Evolutionary conservation across 1,140 invertebrate species (phyloP), one percentile per base, ranked within the genome.

Genomic region (Drosophila mauritiana): DNA sequence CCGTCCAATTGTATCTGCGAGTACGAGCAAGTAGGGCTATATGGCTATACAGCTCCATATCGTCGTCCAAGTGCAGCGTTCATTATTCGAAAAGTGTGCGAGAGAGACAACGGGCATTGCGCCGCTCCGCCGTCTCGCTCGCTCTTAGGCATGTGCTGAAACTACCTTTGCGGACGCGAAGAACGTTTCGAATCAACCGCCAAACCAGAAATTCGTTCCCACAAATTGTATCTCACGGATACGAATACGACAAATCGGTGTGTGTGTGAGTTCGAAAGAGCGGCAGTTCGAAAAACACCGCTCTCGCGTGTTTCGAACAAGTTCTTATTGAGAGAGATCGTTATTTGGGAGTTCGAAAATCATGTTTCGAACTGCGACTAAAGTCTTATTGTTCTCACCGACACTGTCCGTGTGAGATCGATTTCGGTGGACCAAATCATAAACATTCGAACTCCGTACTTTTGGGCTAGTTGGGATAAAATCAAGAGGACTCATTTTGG

Each of bases 1-100:
- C 81, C 74, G 79, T 80, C 84, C 84, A 89, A 89, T 88, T 88
- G 85, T 84, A 88, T 78, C 82, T 72, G 83, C 82, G 82, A 88
- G 82, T 86, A 82, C 65, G 78, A 84, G 67, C 67, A 85, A 85
- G 81, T 85, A 85, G 63, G 64, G 67, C 67, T 70, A 69, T 51
- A 22, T 36, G 34, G 25, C 59, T 61, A 39, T 20, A n/a, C 12
- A 10, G 40, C 42, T 45, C 20, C 17, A 45, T 25, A 55, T 55
- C 67, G 40, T 6, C 36, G 43, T 53, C 73, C 72, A 76, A 88
- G 80, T 89, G 84, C 83, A 83, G 42, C 31, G 55, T 70, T 78
- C 62, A 82, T 80, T 74, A 74, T 67, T 70, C 80, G 80, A 76
- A 78, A 34, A 64, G 36, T 20, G 59, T 59, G 82, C 56, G 68